phyloP scores from a whole-genome alignment of 2,113 vertebrate species.

The Crypturellus undulatus region DNA sequence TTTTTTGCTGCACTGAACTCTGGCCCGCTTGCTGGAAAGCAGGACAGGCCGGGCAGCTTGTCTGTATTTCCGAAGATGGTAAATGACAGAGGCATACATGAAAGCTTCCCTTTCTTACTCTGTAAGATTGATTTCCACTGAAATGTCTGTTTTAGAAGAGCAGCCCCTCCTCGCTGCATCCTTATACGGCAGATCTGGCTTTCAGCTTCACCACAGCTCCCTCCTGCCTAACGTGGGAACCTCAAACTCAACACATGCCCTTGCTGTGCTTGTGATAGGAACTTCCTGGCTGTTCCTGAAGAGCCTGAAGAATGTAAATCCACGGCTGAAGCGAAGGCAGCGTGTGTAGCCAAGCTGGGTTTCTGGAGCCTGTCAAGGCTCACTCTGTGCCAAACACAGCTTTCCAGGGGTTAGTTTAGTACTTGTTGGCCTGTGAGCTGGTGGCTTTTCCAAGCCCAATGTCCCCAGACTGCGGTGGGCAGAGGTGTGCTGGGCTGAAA shows the following conservation, averaged over 20 bases:
- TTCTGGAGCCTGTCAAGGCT: not conserved
- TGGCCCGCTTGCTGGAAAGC: not conserved
- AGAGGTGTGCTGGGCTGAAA: not conserved
- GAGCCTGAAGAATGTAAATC: not conserved
- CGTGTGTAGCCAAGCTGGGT: not conserved
- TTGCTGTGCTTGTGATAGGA: not conserved
- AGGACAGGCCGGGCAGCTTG: not conserved
- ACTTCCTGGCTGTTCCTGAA: not conserved
- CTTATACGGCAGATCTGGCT: not conserved
- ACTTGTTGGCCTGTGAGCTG: not conserved
- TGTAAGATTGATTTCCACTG: not conserved
- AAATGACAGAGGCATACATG: not conserved
- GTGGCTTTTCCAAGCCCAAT: not conserved
- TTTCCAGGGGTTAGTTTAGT: not conserved
- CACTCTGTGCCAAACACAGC: not conserved
- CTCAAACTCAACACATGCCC: accelerated
- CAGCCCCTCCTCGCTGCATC: not conserved
- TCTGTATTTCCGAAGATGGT: not conserved
- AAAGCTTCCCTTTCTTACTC: not conserved
- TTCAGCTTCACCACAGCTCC: not conserved
- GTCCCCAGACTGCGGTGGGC: not conserved
- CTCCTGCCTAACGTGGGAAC: not conserved
- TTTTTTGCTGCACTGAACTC: not conserved
- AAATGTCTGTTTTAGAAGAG: not conserved
- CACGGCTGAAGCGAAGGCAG: not conserved